Conservation (phyloP, 2,888 invertebrate genomes). For the Heliconius ismenius region DNA sequence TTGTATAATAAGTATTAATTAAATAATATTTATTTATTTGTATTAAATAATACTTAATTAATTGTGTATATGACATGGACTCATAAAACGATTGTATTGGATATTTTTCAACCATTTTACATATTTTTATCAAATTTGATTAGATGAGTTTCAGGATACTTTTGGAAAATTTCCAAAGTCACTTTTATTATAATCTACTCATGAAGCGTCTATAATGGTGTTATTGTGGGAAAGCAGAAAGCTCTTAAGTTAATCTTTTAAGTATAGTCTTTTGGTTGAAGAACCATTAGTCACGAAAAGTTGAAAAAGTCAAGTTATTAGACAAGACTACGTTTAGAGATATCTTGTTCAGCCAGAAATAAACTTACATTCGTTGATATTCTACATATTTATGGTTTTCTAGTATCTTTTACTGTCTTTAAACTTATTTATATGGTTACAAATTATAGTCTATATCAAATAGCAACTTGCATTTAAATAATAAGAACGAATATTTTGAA, state of each 20-base stretch:
- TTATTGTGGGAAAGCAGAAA: constrained; percentile 35
- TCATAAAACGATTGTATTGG: too few relatives aligned
- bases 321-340: background rate
- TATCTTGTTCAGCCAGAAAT: background rate
- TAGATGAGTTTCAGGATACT: background rate
- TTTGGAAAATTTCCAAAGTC: constrained; percentile 18
- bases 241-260: constrained; percentile 40
- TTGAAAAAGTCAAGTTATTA: constrained; percentile 39
- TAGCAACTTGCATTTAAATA: background rate
- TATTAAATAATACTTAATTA: too few relatives aligned
- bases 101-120: background rate
- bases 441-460: background rate
- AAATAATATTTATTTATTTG: too few relatives aligned
- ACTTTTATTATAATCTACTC: constrained; percentile 18
- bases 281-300: constrained; percentile 37
- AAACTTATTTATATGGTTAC: background rate
- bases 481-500: too few relatives aligned
- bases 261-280: constrained; percentile 35
- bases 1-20: too few relatives aligned
- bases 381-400: background rate
- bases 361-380: background rate
- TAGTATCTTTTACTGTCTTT: background rate
- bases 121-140: background rate
- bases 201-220: constrained; percentile 24
- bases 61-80: too few relatives aligned